phyloP scores from a whole-genome alignment of 2,113 vertebrate genomes.

The Siniperca knerii region DNA sequence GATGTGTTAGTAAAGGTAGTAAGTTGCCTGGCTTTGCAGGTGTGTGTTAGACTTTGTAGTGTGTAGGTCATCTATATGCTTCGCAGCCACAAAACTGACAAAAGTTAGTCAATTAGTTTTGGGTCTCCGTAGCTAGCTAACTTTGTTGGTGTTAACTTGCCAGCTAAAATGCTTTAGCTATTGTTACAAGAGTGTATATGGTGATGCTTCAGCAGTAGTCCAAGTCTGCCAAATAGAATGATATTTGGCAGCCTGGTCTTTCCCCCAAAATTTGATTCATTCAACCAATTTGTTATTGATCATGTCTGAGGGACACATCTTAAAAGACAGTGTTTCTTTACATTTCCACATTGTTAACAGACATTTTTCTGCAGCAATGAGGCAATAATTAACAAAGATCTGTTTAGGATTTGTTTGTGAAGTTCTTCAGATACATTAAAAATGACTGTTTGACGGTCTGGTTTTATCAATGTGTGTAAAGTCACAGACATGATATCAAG shows the following conservation, averaged over 20 bases:
- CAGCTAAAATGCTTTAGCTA: not conserved
- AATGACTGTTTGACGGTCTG: not conserved
- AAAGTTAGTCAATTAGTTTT: not conserved
- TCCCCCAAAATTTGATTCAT: too few species aligned
- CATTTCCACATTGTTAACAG: too few species aligned
- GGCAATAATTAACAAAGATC: too few species aligned
- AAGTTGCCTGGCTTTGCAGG: not conserved
- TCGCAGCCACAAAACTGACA: not conserved
- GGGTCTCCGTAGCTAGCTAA: not conserved
- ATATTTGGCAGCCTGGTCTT: too few species aligned
- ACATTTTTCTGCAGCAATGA: too few species aligned
- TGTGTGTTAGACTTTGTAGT: too few species aligned
- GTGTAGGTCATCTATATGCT: not conserved
- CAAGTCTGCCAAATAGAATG: too few species aligned
- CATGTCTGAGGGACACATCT: too few species aligned
- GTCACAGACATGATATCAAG: not conserved
- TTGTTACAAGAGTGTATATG: not conserved
- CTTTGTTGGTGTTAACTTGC: not conserved
- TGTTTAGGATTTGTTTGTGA: not conserved
- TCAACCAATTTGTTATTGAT: too few species aligned
- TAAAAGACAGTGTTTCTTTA: too few species aligned
- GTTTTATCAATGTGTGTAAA: not conserved
- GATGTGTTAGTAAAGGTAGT: constrained; percentile 4
- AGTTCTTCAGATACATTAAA: not conserved
- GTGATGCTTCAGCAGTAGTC: not conserved